phyloP scores from a whole-genome alignment of 2,797 vertebrate genomes.

The Trichosurus vulpecula region DNA sequence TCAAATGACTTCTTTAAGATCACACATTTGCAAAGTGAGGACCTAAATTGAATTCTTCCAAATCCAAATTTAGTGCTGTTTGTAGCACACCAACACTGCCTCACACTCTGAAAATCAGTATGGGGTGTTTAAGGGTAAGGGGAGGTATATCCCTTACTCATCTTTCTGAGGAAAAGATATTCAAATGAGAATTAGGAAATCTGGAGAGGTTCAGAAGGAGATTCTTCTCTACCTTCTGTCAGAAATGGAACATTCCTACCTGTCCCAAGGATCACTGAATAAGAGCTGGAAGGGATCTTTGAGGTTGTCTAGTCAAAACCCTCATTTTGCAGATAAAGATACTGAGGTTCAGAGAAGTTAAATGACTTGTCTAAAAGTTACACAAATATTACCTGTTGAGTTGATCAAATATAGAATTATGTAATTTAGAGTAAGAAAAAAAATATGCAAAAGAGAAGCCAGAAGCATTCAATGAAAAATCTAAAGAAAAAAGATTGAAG shows the following conservation, averaged over 20 bases:
- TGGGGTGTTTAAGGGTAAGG: not conserved
- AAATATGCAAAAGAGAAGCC: not conserved
- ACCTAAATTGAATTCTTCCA: not conserved
- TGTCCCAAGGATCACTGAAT: not conserved
- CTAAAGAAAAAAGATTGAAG: not conserved
- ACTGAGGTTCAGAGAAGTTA: not conserved
- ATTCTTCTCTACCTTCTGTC: not conserved
- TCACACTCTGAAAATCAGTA: not conserved
- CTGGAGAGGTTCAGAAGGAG: not conserved
- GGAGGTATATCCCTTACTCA: not conserved
- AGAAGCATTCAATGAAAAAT: not conserved
- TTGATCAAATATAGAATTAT: not conserved
- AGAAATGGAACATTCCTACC: not conserved
- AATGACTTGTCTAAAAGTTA: not conserved
- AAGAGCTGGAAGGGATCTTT: not conserved
- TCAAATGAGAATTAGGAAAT: not conserved
- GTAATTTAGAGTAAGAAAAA: not conserved
- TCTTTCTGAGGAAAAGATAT: not conserved
- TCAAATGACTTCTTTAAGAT: not conserved
- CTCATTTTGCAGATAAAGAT: slow-evolving; percentile 9
- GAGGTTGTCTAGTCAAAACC: not conserved
- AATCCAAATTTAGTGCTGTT: not conserved
- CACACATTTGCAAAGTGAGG: not conserved
- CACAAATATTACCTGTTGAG: not conserved
- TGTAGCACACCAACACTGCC: not conserved